Evolutionary conservation across 2,113 vertebrate species (phyloP), one percentile per base, ranked within the genome.

Genomic region (Spilogale gracilis): DNA sequence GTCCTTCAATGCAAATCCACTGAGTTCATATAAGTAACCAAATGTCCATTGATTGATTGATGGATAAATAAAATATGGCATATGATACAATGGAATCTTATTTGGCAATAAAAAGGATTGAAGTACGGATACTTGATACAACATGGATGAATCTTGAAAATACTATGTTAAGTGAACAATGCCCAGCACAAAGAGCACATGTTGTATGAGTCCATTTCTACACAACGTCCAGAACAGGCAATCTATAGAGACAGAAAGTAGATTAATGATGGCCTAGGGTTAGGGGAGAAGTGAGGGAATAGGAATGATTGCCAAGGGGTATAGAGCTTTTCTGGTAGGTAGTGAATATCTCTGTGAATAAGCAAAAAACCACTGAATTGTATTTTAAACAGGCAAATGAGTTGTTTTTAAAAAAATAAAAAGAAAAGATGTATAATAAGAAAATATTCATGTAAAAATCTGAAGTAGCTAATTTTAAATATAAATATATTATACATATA

Each of bases 371-470:
- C 18, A 80, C 5, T 56, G 23, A 74, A 50, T 38, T 92, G 5
- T 74, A 86, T 67, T 82, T 86, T 86, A 89, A 87, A 69, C 48
- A 67, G 17, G 3, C 71, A 58, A 94, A 43, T 52, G 90, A 88
- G 32, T 52, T 69, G 4, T 60, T 65, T 56, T 88, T 7, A 74
- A 87, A 93, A 90, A 95, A 61, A 43, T 27, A 63, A 91, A 89
- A 56, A 86, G 21, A 71, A 94, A 96, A 93, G 58, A 83, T 89
- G 5, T 25, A 58, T 78, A 60, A 21, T 16, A 89, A 96, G 71
- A 85, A 93, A 93, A 83, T 17, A 54, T 38, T 74, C 50, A 80
- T 69, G 71, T 93, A 38, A 95, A 89, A 86, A 90, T 27, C 58
- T 84, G 18, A 89, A 89, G 3, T 92, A 13, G 30, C 78, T 91